phyloP scores from a whole-genome alignment of 2,797 vertebrate genomes.

The Sebastes matsubarae region DNA sequence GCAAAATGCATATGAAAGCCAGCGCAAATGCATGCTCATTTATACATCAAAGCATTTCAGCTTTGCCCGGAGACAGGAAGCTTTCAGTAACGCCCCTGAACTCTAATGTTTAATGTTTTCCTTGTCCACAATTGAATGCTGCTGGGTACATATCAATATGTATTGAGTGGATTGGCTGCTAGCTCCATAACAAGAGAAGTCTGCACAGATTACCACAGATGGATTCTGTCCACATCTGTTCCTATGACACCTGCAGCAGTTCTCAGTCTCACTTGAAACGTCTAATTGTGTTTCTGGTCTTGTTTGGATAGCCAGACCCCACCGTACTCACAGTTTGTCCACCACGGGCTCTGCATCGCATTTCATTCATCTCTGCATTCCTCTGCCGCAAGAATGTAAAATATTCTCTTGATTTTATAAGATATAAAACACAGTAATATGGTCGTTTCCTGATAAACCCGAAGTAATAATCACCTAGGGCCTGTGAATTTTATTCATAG shows the following conservation, averaged over 20 bases:
- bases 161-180: slow-evolving; percentile 48
- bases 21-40: neutral
- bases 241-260: slow-evolving; percentile 19
- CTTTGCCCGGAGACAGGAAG: slow-evolving; percentile 45
- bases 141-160: slow-evolving; percentile 49
- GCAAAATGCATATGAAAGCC: neutral
- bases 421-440: slow-evolving; percentile 63
- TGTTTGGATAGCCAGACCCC: slow-evolving; percentile 15
- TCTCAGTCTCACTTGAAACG: slow-evolving; percentile 7
- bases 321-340: slow-evolving; percentile 17
- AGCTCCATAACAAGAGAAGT: slow-evolving; percentile 23
- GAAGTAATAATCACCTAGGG: slow-evolving; percentile 62
- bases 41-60: slow-evolving; percentile 18
- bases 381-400: slow-evolving; percentile 20
- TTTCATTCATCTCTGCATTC: slow-evolving; percentile 21
- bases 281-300: neutral
- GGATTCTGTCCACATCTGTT: slow-evolving; percentile 31
- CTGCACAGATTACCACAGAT: slow-evolving; percentile 44
- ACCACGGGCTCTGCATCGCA: neutral
- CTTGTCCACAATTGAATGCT: slow-evolving; percentile 13
- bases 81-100: slow-evolving; percentile 9
- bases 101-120: slow-evolving; percentile 52
- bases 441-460: slow-evolving; percentile 60
- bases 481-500: slow-evolving; percentile 66
- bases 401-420: slow-evolving; percentile 33